Evolutionary conservation across 2,797 vertebrate genomes (phyloP).

Genomic region (Tinamus major): DNA sequence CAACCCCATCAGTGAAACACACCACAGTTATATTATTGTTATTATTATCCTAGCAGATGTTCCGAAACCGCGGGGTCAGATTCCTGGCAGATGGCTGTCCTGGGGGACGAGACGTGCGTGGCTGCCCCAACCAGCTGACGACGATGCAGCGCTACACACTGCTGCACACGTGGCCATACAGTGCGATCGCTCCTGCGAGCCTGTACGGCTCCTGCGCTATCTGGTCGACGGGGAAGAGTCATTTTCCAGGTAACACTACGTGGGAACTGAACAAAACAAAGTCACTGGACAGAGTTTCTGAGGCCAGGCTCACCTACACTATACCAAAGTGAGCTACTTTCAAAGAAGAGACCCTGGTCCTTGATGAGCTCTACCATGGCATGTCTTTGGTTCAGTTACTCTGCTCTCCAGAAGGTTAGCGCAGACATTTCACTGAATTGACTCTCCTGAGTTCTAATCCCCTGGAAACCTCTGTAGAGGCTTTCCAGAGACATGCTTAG

Average conservation of each 20-base stretch:
- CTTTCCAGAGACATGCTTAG: background rate
- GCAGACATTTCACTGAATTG: background rate
- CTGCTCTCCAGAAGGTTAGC: background rate
- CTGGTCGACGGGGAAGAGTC: background rate
- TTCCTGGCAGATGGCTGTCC: background rate
- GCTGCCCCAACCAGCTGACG: rapidly evolving
- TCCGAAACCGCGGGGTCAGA: background rate
- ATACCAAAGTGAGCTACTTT: background rate
- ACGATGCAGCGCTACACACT: background rate
- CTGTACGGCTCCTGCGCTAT: background rate
- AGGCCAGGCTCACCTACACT: background rate
- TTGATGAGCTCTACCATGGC: background rate
- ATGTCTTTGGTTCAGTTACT: background rate
- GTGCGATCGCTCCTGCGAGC: rapidly evolving
- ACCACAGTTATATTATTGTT: no score
- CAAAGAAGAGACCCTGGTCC: background rate
- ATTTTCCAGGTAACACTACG: rapidly evolving
- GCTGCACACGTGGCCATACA: background rate
- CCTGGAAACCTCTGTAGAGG: background rate
- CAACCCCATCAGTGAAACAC: background rate
- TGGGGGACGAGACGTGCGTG: background rate
- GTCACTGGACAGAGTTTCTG: background rate
- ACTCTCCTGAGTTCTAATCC: background rate
- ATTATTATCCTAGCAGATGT: background rate
- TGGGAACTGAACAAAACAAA: background rate